Percentiles rank a stretch among this genome's conserved stretches.
Conservation (phyloP, 2,797 vertebrate species). For the Micrastur ruficollis region DNA sequence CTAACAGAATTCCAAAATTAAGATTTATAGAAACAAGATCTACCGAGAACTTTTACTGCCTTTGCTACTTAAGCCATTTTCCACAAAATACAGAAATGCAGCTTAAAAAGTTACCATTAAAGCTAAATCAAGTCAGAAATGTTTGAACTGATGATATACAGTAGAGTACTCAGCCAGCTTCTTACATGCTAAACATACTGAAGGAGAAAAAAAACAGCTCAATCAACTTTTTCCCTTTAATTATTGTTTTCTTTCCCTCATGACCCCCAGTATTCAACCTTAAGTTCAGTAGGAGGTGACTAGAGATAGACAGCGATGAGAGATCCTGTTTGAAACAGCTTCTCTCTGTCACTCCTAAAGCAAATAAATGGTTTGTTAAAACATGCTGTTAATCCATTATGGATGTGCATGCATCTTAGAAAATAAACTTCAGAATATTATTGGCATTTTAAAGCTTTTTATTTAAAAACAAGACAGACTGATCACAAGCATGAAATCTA, state of each 20-base stretch:
- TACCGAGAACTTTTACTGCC: conserved; percentile 27
- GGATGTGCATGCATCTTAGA: conserved; percentile 39
- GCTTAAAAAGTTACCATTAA: conserved; percentile 57
- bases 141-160: conserved; percentile 57
- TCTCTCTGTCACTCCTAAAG: conserved; percentile 63
- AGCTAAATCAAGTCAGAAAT: conserved; percentile 64
- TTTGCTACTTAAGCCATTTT: conserved; percentile 30
- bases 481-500: neutral
- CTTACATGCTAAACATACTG: conserved; percentile 61
- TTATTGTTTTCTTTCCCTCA: conserved; percentile 81
- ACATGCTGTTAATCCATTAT: conserved; percentile 65
- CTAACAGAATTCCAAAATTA: conserved; percentile 32
- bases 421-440: conserved; percentile 56
- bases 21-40: conserved; percentile 22
- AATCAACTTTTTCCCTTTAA: conserved; percentile 78
- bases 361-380: conserved; percentile 64
- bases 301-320: conserved; percentile 75
- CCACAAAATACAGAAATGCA: conserved; percentile 29
- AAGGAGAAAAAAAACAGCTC: conserved; percentile 47
- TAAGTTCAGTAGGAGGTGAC: conserved; percentile 81
- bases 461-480: neutral
- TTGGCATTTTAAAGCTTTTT: conserved; percentile 15
- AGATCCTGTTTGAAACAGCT: conserved; percentile 76
- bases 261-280: conserved; percentile 75
- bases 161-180: conserved; percentile 40